Evolutionary conservation across 2,888 invertebrate species (phyloP), one percentile per base, ranked within the genome.

Genomic region (Drosophila lutescens): DNA sequence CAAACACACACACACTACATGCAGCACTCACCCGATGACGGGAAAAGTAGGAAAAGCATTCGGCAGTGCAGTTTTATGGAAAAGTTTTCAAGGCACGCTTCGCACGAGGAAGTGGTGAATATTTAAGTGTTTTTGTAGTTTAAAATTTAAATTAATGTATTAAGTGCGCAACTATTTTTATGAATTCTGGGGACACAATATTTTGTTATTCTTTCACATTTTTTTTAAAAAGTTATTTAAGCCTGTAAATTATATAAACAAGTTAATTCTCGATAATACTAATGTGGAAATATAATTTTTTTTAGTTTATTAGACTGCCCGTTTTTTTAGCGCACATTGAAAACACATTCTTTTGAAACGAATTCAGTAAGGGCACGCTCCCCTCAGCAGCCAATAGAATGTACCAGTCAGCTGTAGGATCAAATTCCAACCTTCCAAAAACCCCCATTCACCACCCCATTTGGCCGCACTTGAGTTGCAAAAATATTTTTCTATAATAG

Each of bases 401-500:
- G 79, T 71, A 53, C 43, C 32, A 60, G 49, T 59, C 56, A 66
- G 54, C 55, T 26, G 15, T 49, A 50, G 54, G 30, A 43, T 40
- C 59, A 50, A 40, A 50, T 50, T 32, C n/a, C 43, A 49, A 12
- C 13, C 55, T 12, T 15, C 38, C 49, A 6, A 36, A 47, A 26
- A 12, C 5, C 43, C 43, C 26, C 26, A 15, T 7, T 10, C 2
- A 4, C 34, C 43, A n/a, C 15, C 15, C 43, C 4, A 34, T 10
- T 10, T 17, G 30, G 47, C 66, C 66, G 57, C 60, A 67, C 66
- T 67, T 30, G 40, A 71, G 84, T 66, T 66, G 72, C 43, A 74
- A 77, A 86, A 86, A 83, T 79, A 83, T 86, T 86, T 83, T 83
- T 77, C 86, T 80, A 76, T 86, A 86, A 86, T 86, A 83, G 83